Percentiles rank a stretch among this genome's conserved stretches.
phyloP scores from a whole-genome alignment of 2,113 vertebrate species.

The Sitta europaea region DNA sequence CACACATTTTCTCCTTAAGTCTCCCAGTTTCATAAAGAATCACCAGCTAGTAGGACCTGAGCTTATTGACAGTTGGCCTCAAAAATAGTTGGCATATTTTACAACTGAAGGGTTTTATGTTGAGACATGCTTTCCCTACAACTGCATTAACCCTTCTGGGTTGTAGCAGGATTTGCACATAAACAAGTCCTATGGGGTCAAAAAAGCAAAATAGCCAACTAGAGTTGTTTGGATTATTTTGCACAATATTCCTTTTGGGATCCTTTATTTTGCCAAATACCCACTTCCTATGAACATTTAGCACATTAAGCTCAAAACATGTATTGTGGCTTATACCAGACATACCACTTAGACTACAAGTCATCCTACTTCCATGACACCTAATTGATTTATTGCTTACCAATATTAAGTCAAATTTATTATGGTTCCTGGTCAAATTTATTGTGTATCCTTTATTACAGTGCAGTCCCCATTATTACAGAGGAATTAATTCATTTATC shows the following conservation, averaged over 20 bases:
- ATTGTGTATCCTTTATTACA: neutral
- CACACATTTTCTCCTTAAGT: neutral
- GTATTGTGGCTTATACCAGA: neutral
- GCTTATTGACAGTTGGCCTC: neutral
- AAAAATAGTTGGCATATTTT: neutral
- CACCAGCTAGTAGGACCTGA: neutral
- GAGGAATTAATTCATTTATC: neutral
- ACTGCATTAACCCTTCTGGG: neutral
- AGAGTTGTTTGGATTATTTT: neutral
- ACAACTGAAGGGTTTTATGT: neutral
- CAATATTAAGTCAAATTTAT: neutral
- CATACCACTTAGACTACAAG: neutral
- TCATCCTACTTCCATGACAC: neutral
- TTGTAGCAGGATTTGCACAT: fast-evolving
- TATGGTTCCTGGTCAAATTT: neutral
- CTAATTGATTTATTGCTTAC: neutral
- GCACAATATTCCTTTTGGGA: neutral
- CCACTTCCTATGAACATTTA: neutral
- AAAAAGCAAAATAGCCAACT: neutral
- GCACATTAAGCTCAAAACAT: neutral
- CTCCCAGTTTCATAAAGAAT: neutral
- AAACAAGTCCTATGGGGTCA: neutral
- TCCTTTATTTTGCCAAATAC: neutral
- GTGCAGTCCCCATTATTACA: neutral
- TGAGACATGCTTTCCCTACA: neutral